Conservation (phyloP, 2,888 invertebrate species). For the Andrena bucephala region DNA sequence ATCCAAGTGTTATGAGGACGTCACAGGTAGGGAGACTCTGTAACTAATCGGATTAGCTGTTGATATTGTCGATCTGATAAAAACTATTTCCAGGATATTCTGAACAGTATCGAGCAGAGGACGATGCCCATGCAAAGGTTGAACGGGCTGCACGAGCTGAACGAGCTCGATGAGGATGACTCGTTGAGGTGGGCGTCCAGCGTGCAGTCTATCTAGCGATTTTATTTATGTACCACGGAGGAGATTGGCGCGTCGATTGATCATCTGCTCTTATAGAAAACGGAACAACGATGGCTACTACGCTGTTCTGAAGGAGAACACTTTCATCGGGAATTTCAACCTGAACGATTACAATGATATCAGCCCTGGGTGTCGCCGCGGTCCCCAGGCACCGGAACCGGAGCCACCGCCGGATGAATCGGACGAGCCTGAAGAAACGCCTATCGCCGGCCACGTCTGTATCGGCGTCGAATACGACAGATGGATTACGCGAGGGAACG, state of each 20-base stretch:
- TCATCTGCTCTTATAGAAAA: conserved; percentile 62
- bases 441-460: conserved; percentile 91
- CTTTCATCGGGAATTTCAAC: conserved; percentile 67
- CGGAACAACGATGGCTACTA: conserved; percentile 80
- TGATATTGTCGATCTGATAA: background rate
- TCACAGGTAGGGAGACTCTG: conserved; percentile 77
- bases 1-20: conserved; percentile 83
- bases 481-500: conserved; percentile 87
- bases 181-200: conserved; percentile 70
- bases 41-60: background rate
- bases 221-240: background rate
- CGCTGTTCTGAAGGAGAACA: conserved; percentile 79
- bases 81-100: conserved; percentile 78
- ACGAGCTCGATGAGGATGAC: conserved; percentile 75
- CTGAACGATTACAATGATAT: conserved; percentile 70
- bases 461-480: conserved; percentile 92
- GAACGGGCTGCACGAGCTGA: conserved; percentile 80
- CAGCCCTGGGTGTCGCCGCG: conserved; percentile 74
- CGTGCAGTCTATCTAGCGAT: background rate
- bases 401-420: conserved; percentile 81
- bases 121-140: conserved; percentile 82
- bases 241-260: background rate
- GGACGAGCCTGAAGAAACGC: conserved; percentile 89
- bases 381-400: conserved; percentile 78
- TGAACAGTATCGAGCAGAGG: conserved; percentile 82